phyloP scores from a whole-genome alignment of 2,888 invertebrate genomes.

The Quadroppia sp. region DNA sequence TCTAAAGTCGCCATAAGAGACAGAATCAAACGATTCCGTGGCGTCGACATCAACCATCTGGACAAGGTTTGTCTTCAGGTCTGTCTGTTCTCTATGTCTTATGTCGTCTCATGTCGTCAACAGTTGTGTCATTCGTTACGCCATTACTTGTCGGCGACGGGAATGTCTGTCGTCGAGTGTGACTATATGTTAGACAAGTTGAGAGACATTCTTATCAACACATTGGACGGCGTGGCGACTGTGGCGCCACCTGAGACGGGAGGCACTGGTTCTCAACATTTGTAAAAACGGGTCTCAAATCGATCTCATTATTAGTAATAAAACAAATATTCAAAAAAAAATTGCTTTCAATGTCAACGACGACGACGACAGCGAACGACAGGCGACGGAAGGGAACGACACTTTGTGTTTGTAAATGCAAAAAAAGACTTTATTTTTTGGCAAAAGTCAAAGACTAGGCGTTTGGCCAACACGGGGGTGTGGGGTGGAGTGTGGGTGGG shows the following conservation, averaged over 20 bases:
- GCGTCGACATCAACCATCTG: constrained; percentile 32
- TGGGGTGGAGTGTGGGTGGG: no score
- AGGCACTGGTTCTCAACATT: no score
- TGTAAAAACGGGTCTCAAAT: no score
- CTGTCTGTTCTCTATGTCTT: background rate
- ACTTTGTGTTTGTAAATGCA: no score
- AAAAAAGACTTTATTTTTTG: no score
- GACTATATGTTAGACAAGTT: background rate
- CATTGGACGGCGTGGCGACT: constrained; percentile 51
- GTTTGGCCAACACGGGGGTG: no score
- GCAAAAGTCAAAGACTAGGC: no score
- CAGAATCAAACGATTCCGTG: constrained; percentile 33
- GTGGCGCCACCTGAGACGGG: no score
- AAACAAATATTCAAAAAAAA: no score
- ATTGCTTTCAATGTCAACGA: no score
- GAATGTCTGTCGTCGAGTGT: constrained; percentile 32
- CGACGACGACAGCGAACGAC: background rate
- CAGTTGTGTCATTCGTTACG: constrained; percentile 1
- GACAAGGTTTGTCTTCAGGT: constrained; percentile 32
- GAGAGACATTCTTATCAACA: constrained; percentile 41
- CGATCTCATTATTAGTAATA: no score
- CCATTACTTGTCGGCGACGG: constrained; percentile 13
- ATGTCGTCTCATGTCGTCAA: background rate
- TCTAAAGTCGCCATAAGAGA: constrained; percentile 23
- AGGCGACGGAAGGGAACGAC: background rate